A percentile compares a stretch with the other conserved stretches of the same genome.
These are phyloP conservation scores for Metellina segmentata DNA, from an alignment of 2,888 invertebrate species.

Conservation along the genomic window DNA sequence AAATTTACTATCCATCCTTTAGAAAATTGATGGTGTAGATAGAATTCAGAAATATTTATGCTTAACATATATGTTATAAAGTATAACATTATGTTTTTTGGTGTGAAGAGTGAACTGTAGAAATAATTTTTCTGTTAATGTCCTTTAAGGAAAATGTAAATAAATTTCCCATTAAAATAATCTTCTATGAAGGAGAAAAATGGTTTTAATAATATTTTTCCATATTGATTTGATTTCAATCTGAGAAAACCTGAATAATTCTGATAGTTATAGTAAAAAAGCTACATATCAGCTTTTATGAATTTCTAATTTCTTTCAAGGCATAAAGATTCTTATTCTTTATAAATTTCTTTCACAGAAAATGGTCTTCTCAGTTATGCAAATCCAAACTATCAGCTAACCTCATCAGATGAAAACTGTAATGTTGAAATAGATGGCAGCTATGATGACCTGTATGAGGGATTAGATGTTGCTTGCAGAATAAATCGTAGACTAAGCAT, in stretches of 20 bases:
- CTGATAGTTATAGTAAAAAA: too few relatives aligned
- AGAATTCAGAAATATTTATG: too few relatives aligned
- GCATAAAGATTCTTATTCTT: background rate
- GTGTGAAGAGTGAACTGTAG: too few relatives aligned
- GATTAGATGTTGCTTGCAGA: constrained; percentile 83
- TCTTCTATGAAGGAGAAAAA: background rate
- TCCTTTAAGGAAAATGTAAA: too few relatives aligned
- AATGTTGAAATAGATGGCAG: constrained; percentile 83
- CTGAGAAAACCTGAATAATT: too few relatives aligned
- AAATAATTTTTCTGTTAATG: too few relatives aligned
- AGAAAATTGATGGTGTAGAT: too few relatives aligned
- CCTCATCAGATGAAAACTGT: constrained; percentile 87
- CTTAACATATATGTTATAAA: too few relatives aligned
- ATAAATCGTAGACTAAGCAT: constrained; percentile 79
- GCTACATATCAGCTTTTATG: too few relatives aligned
- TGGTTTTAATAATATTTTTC: background rate
- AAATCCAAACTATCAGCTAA: constrained; percentile 94
- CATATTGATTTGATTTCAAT: too few relatives aligned
- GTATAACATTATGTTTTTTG: too few relatives aligned
- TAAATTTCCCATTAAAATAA: background rate
- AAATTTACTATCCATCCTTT: too few relatives aligned
- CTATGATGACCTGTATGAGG: constrained; percentile 84
- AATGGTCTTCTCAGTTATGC: constrained; percentile 94
- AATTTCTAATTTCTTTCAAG: background rate
- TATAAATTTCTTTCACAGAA: constrained; percentile 85